These are phyloP conservation scores for Stercorarius parasiticus DNA, from an alignment of 2,113 vertebrate species.

Conservation along the genomic window DNA sequence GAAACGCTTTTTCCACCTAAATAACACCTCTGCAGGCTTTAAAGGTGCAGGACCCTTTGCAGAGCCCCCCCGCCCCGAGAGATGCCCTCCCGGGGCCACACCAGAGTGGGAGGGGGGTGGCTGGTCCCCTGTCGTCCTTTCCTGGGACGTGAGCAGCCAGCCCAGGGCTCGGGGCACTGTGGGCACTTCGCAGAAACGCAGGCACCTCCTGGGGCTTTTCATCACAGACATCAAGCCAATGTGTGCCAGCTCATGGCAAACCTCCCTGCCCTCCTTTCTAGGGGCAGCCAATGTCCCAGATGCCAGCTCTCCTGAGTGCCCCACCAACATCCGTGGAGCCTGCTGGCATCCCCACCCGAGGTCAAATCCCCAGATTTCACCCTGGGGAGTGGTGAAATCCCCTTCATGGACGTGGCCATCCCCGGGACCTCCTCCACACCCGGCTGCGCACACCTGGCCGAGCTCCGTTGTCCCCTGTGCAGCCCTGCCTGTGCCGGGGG, in stretches of 20 bases:
- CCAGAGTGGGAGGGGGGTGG: rapidly evolving
- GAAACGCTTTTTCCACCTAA: constrained; percentile 61
- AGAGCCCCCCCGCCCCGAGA: rapidly evolving
- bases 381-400: neutral
- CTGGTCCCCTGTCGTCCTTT: neutral
- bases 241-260: rapidly evolving
- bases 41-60: neutral
- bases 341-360: neutral
- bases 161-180: too few relatives aligned
- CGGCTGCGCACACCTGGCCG: rapidly evolving
- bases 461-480: neutral
- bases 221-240: neutral
- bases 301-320: neutral
- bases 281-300: neutral
- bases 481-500: neutral
- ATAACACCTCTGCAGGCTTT: neutral
- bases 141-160: neutral
- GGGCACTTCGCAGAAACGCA: neutral
- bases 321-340: neutral
- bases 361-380: too few relatives aligned
- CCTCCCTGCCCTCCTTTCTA: neutral
- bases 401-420: rapidly evolving
- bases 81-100: too few relatives aligned
- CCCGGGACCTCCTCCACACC: neutral
- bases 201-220: neutral